Evolutionary conservation across 2,888 invertebrate genomes (phyloP).

Genomic region (Leucoma salicis): DNA sequence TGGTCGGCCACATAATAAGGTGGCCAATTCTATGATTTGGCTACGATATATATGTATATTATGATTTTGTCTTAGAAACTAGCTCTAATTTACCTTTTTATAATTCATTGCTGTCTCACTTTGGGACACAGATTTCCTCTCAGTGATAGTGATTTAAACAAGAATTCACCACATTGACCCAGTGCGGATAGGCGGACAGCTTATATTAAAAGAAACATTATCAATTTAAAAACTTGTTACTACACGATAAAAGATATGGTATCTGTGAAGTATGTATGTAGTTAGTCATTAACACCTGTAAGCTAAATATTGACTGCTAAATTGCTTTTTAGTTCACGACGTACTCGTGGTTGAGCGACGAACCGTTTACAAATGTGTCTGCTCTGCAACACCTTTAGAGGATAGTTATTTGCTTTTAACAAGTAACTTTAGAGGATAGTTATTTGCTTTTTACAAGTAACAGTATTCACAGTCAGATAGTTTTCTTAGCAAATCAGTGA

Average conservation of each 20-base stretch:
- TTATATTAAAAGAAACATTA: too few relatives aligned
- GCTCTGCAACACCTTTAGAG: constrained; percentile 29
- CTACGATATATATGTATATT: too few relatives aligned
- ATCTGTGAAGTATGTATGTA: constrained; percentile 24
- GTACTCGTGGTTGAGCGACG: constrained; percentile 13
- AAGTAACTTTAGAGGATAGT: constrained; percentile 31
- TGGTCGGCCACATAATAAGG: too few relatives aligned
- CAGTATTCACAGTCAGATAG: constrained; percentile 37
- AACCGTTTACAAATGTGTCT: constrained; percentile 21
- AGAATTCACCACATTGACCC: too few relatives aligned
- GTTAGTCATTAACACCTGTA: constrained; percentile 40
- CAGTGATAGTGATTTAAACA: too few relatives aligned
- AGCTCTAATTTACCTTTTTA: too few relatives aligned
- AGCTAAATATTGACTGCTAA: constrained; percentile 14
- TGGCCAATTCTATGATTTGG: too few relatives aligned
- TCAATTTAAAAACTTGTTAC: neutral
- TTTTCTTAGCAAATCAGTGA: constrained; percentile 37
- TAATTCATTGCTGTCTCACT: too few relatives aligned
- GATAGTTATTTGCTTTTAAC: constrained; percentile 48
- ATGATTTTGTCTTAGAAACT: too few relatives aligned
- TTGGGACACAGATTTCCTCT: too few relatives aligned
- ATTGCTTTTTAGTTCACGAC: constrained; percentile 17
- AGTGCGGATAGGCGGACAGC: too few relatives aligned
- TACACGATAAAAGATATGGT: constrained; percentile 22
- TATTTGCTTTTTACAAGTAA: constrained; percentile 34